Evolutionary conservation across 2,113 vertebrate species (phyloP).

Genomic region (Corvus hawaiiensis): DNA sequence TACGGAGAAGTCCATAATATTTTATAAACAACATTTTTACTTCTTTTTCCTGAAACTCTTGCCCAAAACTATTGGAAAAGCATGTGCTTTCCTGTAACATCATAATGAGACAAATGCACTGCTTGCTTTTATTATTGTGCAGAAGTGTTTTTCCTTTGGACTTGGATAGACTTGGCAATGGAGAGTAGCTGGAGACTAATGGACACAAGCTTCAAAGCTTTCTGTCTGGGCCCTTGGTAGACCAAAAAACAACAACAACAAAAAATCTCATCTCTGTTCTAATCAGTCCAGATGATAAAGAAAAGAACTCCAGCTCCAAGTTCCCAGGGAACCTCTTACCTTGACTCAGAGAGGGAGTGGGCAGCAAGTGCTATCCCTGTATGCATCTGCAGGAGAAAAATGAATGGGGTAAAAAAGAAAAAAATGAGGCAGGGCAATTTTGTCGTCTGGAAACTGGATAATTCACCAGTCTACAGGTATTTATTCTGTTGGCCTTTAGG

Average conservation of each 20-base stretch:
- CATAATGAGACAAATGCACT: conserved; percentile 10
- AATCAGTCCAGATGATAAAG: neutral
- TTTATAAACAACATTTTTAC: neutral
- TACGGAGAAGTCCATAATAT: neutral
- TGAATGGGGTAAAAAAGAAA: neutral
- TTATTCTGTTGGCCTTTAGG: conserved; percentile 6
- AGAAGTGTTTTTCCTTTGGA: conserved; percentile 1
- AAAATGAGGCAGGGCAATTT: neutral
- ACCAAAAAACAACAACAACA: neutral
- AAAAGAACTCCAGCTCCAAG: neutral
- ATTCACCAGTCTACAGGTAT: neutral
- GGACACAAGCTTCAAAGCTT: conserved; percentile 7
- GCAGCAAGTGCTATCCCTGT: neutral
- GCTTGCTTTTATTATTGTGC: conserved; percentile 8
- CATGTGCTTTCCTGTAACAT: neutral
- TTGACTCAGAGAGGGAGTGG: neutral
- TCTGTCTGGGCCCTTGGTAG: neutral
- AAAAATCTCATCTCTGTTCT: neutral
- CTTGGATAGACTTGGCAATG: conserved; percentile 7
- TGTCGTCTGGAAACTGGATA: neutral
- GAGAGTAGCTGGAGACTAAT: neutral
- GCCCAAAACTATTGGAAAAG: neutral
- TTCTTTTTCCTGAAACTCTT: neutral
- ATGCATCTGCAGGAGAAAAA: neutral
- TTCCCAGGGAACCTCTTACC: neutral